Percentiles rank a stretch among this genome's conserved stretches.
Evolutionary conservation across 92 coral and sea anemone genomes (phyloP).

Genomic region (Micromussa lordhowensis): DNA sequence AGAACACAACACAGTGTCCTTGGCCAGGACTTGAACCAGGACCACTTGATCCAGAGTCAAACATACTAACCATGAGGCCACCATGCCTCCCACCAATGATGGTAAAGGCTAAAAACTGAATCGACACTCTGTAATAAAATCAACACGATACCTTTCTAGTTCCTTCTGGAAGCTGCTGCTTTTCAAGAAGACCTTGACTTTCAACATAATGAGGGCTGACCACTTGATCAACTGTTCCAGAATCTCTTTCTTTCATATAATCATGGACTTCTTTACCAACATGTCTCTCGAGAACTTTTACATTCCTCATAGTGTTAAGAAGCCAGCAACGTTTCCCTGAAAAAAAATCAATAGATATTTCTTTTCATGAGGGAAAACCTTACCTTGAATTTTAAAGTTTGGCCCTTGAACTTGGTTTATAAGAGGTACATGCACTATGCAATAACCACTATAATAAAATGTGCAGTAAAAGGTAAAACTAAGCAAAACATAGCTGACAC

Average conservation of each 20-base stretch:
- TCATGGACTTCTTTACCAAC: slow-evolving; percentile 85
- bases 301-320: slow-evolving; percentile 88
- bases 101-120: background rate
- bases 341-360: background rate
- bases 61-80: too few species aligned
- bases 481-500: too few species aligned
- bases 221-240: slow-evolving; percentile 24
- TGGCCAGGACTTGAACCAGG: too few species aligned
- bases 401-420: too few species aligned
- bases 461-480: too few species aligned
- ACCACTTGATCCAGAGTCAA: too few species aligned
- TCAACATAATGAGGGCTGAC: slow-evolving; percentile 50
- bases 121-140: background rate
- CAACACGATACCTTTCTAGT: slow-evolving; percentile 72
- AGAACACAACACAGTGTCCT: too few species aligned
- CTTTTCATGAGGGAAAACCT: too few species aligned
- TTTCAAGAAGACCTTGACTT: slow-evolving; percentile 65
- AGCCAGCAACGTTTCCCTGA: slow-evolving; percentile 88
- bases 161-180: slow-evolving; percentile 65
- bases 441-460: too few species aligned
- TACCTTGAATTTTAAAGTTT: too few species aligned
- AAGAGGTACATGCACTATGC: too few species aligned
- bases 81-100: too few species aligned
- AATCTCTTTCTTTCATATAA: slow-evolving; percentile 73
- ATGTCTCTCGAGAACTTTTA: slow-evolving; percentile 84